Base-by-base conservation (phyloP, 2,113 vertebrate species). In the Muntiacus reevesi region DNA sequence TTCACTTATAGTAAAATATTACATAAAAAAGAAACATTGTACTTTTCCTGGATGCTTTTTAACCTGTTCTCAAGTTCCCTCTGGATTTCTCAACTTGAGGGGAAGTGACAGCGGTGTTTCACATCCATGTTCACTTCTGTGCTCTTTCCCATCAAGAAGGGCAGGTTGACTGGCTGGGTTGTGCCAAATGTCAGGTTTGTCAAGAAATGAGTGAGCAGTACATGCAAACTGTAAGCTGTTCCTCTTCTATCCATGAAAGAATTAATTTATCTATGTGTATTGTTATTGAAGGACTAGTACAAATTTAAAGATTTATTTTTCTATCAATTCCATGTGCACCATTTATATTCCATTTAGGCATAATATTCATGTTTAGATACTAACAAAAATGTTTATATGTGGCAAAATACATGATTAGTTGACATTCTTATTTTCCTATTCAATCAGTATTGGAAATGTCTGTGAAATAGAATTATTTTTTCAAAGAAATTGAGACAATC, bases 81-180 rank as follows among this genome's bases (percentile, higher is more conserved):
- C 81, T 96, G 81, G 57, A 93, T 89, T 91, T 84, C 57, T 94
- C 52, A 47, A 40, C 64, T 82, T 96, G 93, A 96, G 84, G 76
- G 83, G 64, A 97, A 54, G 84, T 97, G 96, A 98, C 67, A 96
- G 92, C 96, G 97, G 94, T 27, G 67, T 91, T 97, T 55, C 76
- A 87, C 93, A 91, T 95, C 95, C 85, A 16, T 1, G 95, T 93
- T 91, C 94, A 76, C 97, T 57, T 90, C 45, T 91, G 50, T 93
- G 97, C 36, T 30, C 9, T 92, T 64, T 17, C 43, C 89, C 0
- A 96, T 64, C n/a, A 45, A 62, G 94, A 96, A 98, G 67, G 97
- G 95, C 67, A 33, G 23, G 95, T 67, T 94, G 13, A 97, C 96
- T 93, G 62, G 3, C 96, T 96, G 52, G 43, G 17, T 7, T 54